Evolutionary conservation across 2,888 invertebrate genomes (phyloP).

Genomic region (Agonopterix subpropinquella): DNA sequence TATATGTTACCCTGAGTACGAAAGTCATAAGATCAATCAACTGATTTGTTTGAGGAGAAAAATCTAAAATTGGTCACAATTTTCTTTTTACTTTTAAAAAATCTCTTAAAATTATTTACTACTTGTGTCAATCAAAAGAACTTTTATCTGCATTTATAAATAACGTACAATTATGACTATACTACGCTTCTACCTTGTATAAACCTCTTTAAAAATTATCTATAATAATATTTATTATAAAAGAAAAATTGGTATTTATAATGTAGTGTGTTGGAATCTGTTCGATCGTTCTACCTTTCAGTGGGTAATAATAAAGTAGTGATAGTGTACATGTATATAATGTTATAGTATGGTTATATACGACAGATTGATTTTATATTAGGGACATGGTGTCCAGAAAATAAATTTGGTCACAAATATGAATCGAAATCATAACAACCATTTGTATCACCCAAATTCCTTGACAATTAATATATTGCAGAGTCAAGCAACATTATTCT

Average conservation of each 20-base stretch:
- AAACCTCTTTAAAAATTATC: slow-evolving; percentile 71
- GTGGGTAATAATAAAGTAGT: slow-evolving; percentile 1
- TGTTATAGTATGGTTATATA: neutral
- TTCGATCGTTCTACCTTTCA: slow-evolving; percentile 2
- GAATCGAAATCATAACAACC: slow-evolving; percentile 25
- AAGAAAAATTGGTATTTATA: slow-evolving; percentile 19
- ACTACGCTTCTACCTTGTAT: slow-evolving; percentile 74
- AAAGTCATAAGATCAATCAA: slow-evolving; percentile 68
- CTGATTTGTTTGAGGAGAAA: slow-evolving; percentile 43
- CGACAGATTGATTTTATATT: no score
- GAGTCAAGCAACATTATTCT: slow-evolving; percentile 49
- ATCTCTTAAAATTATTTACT: slow-evolving; percentile 55
- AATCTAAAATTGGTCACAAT: slow-evolving; percentile 63
- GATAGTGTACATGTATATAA: slow-evolving; percentile 5
- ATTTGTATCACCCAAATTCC: slow-evolving; percentile 76
- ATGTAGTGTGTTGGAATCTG: slow-evolving; percentile 6
- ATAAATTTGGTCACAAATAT: no score
- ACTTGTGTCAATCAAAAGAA: slow-evolving; percentile 42
- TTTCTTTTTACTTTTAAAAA: slow-evolving; percentile 24
- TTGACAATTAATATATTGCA: slow-evolving; percentile 32
- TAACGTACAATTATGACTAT: slow-evolving; percentile 61
- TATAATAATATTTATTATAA: slow-evolving; percentile 33
- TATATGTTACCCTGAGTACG: slow-evolving; percentile 65
- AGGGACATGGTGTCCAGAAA: no score
- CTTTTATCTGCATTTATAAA: slow-evolving; percentile 37